Conservation (phyloP, 2,888 invertebrate species). For the Drosophila quasianomalipes region DNA sequence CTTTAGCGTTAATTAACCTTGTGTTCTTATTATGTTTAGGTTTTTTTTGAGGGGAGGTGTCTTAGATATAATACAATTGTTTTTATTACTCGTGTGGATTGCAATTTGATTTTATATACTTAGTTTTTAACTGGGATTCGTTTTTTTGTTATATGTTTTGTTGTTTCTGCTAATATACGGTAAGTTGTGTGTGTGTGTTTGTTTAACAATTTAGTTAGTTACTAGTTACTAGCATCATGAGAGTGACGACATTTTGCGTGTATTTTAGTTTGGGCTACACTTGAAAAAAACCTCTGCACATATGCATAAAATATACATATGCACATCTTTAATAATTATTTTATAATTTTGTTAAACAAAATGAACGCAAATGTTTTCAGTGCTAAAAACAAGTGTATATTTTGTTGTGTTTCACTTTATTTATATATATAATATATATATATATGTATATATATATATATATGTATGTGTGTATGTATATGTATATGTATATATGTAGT, state of each 20-base stretch:
- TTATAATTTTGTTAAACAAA: slow-evolving; percentile 58
- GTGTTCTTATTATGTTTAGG: slow-evolving; percentile 65
- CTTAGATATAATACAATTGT: slow-evolving; percentile 80
- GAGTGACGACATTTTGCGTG: slow-evolving; percentile 52
- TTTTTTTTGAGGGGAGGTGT: slow-evolving; percentile 10
- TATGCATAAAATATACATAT: slow-evolving; percentile 37
- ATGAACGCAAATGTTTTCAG: slow-evolving; percentile 56
- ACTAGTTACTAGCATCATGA: slow-evolving; percentile 22
- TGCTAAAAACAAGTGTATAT: slow-evolving; percentile 66
- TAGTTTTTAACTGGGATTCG: slow-evolving; percentile 27
- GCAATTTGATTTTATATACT: slow-evolving; percentile 51
- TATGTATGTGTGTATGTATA: slow-evolving; percentile 8
- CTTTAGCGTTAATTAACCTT: slow-evolving; percentile 72
- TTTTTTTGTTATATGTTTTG: slow-evolving; percentile 13
- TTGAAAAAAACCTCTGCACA: slow-evolving; percentile 38
- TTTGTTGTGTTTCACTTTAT: slow-evolving; percentile 27
- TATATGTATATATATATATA: not conserved
- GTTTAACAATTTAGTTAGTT: slow-evolving; percentile 51
- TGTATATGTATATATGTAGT: slow-evolving; percentile 51
- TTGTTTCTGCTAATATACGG: slow-evolving; percentile 58
- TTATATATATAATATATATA: slow-evolving; percentile 25
- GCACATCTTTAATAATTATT: slow-evolving; percentile 15
- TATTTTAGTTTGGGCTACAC: slow-evolving; percentile 13
- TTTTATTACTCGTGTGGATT: slow-evolving; percentile 54
- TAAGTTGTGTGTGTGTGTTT: slow-evolving; percentile 42